Conservation (phyloP, 2,888 invertebrate genomes). For the Apamea monoglypha region DNA sequence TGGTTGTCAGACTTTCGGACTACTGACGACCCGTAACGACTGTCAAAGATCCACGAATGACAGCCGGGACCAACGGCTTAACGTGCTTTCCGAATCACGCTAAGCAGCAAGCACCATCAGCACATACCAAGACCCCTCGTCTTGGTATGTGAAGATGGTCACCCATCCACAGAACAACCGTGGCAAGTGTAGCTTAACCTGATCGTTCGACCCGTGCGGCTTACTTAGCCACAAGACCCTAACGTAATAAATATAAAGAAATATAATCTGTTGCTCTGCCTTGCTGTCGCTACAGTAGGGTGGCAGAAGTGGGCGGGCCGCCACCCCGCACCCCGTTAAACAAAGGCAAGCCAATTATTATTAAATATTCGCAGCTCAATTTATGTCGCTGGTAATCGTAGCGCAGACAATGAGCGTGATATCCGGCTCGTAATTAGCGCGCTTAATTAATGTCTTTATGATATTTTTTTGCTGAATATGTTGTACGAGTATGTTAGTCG, state of each 20-base stretch:
- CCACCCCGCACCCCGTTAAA: conserved; percentile 78
- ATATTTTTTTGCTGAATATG: conserved; percentile 49
- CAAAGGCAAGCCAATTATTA: conserved; percentile 88
- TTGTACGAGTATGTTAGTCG: not conserved
- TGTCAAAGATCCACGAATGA: no score
- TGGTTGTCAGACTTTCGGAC: no score
- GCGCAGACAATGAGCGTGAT: conserved; percentile 81
- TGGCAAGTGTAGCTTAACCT: no score
- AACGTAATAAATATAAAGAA: not conserved
- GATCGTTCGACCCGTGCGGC: no score
- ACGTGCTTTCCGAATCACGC: no score
- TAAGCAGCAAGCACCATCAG: no score
- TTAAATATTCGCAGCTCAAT: conserved; percentile 80
- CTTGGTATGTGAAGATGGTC: no score
- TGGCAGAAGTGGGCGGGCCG: conserved; percentile 63
- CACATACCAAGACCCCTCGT: no score
- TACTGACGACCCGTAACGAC: no score
- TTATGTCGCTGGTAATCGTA: conserved; percentile 77
- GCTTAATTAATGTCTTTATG: conserved; percentile 80
- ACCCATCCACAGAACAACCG: no score
- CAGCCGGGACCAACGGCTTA: no score
- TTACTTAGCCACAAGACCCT: no score
- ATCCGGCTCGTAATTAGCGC: conserved; percentile 83
- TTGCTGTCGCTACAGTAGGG: conserved; percentile 73
- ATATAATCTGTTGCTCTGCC: conserved; percentile 11